Evolutionary conservation across 2,797 vertebrate genomes (phyloP).

Genomic region (Enteromius viviparus): DNA sequence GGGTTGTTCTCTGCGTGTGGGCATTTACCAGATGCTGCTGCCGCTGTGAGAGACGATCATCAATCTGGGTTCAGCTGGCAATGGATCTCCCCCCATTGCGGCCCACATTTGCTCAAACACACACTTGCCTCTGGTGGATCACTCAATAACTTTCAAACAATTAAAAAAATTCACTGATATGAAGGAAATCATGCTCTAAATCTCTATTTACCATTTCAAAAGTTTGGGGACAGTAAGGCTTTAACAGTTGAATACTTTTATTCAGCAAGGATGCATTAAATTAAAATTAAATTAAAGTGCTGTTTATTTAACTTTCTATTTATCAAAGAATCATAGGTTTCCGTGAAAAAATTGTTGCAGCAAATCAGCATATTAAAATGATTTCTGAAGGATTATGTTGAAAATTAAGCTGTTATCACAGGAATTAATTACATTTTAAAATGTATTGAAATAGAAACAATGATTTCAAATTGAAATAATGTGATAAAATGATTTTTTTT

Average conservation of each 20-base stretch:
- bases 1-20: slow-evolving; percentile 55
- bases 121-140: slow-evolving; percentile 42
- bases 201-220: neutral
- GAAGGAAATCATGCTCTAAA: neutral
- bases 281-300: neutral
- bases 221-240: neutral
- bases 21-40: slow-evolving; percentile 57
- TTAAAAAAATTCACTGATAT: slow-evolving; percentile 5
- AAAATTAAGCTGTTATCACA: neutral
- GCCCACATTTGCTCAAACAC: slow-evolving; percentile 40
- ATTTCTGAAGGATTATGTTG: neutral
- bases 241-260: neutral
- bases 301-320: neutral
- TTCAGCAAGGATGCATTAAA: neutral
- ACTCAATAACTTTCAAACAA: slow-evolving; percentile 55
- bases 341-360: too few species aligned
- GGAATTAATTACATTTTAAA: neutral
- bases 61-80: slow-evolving; percentile 59
- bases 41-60: slow-evolving; percentile 54
- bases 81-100: slow-evolving; percentile 35
- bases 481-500: neutral
- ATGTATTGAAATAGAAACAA: neutral
- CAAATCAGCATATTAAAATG: too few species aligned
- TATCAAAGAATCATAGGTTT: neutral
- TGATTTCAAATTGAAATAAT: neutral